Percentiles rank a stretch among this genome's conserved stretches.
These are phyloP conservation scores for Mythimna lalbum DNA, from an alignment of 2,888 invertebrate species.

Conservation along the genomic window DNA sequence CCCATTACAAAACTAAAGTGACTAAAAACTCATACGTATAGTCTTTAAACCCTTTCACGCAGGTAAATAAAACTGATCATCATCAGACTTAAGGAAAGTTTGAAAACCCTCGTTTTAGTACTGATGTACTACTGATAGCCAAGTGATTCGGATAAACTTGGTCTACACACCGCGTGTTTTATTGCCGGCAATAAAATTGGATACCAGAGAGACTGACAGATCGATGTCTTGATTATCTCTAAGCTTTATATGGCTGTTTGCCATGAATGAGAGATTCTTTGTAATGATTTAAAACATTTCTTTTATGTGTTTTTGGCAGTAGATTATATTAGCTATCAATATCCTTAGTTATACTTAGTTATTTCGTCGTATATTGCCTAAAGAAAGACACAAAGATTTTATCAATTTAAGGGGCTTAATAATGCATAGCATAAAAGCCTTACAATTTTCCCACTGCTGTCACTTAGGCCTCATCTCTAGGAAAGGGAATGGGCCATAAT, in stretches of 20 bases:
- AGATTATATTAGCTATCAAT: background rate
- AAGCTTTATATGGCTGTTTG: constrained; percentile 47
- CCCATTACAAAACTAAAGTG: too few relatives aligned
- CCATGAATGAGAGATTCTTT: constrained; percentile 34
- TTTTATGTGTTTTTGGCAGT: constrained; percentile 4
- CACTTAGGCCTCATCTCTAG: too few relatives aligned
- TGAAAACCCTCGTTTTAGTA: constrained; percentile 34
- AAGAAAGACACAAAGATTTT: too few relatives aligned
- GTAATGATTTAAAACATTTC: constrained; percentile 28
- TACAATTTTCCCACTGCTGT: too few relatives aligned
- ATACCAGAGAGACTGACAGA: constrained; percentile 49
- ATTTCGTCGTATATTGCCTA: too few relatives aligned
- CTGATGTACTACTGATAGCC: constrained; percentile 48
- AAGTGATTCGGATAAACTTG: constrained; percentile 55
- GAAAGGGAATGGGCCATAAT: too few relatives aligned
- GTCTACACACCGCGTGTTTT: constrained; percentile 56
- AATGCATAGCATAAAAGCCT: too few relatives aligned
- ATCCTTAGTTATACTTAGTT: background rate
- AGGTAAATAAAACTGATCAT: constrained; percentile 41
- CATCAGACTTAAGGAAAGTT: constrained; percentile 10
- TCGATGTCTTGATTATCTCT: constrained; percentile 43
- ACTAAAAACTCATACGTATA: too few relatives aligned
- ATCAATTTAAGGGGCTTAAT: too few relatives aligned
- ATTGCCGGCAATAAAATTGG: constrained; percentile 58
- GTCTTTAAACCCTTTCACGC: constrained; percentile 9